phyloP scores from a whole-genome alignment of 64 coral and sea anemone species.

The Montipora capricornis region DNA sequence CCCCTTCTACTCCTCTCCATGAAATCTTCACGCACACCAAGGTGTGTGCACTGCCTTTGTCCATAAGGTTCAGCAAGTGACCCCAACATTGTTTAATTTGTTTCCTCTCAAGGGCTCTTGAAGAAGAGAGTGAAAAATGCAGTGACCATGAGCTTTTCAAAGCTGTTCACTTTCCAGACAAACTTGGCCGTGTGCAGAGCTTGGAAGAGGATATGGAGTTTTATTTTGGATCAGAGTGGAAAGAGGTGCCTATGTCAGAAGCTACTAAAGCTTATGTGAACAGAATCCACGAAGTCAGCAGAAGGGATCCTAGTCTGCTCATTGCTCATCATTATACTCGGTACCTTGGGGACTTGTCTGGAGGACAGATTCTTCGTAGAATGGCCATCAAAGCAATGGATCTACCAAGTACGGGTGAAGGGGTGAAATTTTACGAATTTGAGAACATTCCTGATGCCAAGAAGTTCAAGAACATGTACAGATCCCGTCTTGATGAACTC shows the following conservation, averaged over 20 bases:
- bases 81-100: neutral
- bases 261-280: slow-evolving; percentile 92
- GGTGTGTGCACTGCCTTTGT: no score
- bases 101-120: slow-evolving; percentile 75
- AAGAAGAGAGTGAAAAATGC: slow-evolving; percentile 88
- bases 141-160: slow-evolving; percentile 80
- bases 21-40: no score
- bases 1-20: no score
- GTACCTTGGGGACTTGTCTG: slow-evolving; percentile 93
- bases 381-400: slow-evolving; percentile 91
- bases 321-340: slow-evolving; percentile 96
- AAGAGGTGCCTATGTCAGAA: slow-evolving; percentile 68
- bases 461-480: slow-evolving; percentile 93
- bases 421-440: slow-evolving; percentile 91
- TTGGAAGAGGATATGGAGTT: slow-evolving; percentile 89
- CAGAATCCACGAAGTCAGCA: slow-evolving; percentile 77
- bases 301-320: slow-evolving; percentile 84
- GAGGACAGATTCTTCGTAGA: slow-evolving; percentile 90
- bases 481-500: slow-evolving; percentile 80
- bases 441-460: slow-evolving; percentile 78
- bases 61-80: no score
- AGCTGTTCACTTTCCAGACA: slow-evolving; percentile 86
- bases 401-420: slow-evolving; percentile 83
- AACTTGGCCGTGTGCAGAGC: slow-evolving; percentile 72
- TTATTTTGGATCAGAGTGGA: slow-evolving; percentile 94